These are phyloP conservation scores for Hystrix brachyura DNA, from an alignment of 2,113 vertebrate genomes.

Conservation along the genomic window DNA sequence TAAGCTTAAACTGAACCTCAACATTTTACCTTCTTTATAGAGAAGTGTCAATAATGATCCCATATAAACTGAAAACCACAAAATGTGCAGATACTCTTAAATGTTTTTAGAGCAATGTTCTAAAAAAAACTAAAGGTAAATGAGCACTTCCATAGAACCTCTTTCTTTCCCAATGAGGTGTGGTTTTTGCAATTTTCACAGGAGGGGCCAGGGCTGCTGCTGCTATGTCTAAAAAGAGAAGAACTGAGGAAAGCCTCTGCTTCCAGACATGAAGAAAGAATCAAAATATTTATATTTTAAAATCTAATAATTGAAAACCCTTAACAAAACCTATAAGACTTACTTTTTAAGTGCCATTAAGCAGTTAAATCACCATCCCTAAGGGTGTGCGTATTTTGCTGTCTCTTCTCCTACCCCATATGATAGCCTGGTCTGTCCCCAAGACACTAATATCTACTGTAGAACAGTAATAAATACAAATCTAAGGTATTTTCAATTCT, in stretches of 20 bases:
- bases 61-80: conserved; percentile 22
- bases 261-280: neutral
- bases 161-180: neutral
- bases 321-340: neutral
- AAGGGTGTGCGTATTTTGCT: neutral
- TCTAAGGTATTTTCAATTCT: conserved; percentile 40
- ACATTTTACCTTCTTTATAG: neutral
- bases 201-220: neutral
- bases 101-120: neutral
- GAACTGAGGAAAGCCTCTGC: neutral
- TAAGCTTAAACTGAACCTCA: neutral
- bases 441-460: neutral
- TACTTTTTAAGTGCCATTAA: neutral
- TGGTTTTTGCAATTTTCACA: neutral
- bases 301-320: conserved; percentile 17
- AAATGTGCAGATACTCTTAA: neutral
- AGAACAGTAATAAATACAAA: conserved; percentile 12
- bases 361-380: neutral
- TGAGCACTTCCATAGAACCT: neutral
- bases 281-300: conserved; percentile 22
- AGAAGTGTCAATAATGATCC: neutral
- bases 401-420: neutral
- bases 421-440: neutral
- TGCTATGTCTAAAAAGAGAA: neutral
- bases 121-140: conserved; percentile 23